A percentile compares a stretch with the other conserved stretches of the same genome.
Evolutionary conservation across 2,888 invertebrate species (phyloP).

Genomic region (Orthonevra nobilis): DNA sequence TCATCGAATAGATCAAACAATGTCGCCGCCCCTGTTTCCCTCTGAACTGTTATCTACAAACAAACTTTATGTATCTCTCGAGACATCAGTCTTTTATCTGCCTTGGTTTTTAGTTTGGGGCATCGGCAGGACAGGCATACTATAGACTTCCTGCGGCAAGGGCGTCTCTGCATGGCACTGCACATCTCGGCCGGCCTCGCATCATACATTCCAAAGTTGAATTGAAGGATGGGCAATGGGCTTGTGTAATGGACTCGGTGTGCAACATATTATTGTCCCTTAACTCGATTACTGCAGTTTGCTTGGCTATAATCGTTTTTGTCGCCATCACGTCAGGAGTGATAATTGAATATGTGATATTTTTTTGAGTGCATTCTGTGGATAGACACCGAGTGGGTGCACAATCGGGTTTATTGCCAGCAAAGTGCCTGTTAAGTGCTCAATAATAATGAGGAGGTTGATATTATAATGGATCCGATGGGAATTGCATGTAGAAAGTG

Average conservation of each 20-base stretch:
- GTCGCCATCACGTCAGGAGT: conserved; percentile 36
- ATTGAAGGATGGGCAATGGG: background rate
- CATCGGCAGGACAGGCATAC: conserved; percentile 1
- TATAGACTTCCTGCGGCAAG: conserved; percentile 48
- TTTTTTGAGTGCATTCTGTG: conserved; percentile 22
- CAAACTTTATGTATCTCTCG: background rate
- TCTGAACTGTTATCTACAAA: background rate
- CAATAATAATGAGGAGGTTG: no score
- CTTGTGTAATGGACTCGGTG: conserved; percentile 25
- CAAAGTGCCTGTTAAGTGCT: no score
- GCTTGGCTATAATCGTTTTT: conserved; percentile 54
- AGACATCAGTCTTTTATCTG: conserved; percentile 38
- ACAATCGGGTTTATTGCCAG: no score
- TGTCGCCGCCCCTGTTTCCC: background rate
- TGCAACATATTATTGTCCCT: conserved; percentile 56
- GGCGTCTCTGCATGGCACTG: conserved; percentile 19
- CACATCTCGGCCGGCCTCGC: conserved; percentile 31
- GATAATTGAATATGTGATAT: conserved; percentile 43
- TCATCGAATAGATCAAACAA: conserved; percentile 21
- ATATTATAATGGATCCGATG: no score
- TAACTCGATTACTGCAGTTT: conserved; percentile 58
- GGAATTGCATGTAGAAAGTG: no score
- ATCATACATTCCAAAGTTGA: conserved; percentile 35
- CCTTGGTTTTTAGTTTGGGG: conserved; percentile 9
- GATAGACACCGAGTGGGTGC: background rate